Base-by-base conservation (phyloP, 2,888 invertebrate species). In the Aporophyla lueneburgensis region DNA sequence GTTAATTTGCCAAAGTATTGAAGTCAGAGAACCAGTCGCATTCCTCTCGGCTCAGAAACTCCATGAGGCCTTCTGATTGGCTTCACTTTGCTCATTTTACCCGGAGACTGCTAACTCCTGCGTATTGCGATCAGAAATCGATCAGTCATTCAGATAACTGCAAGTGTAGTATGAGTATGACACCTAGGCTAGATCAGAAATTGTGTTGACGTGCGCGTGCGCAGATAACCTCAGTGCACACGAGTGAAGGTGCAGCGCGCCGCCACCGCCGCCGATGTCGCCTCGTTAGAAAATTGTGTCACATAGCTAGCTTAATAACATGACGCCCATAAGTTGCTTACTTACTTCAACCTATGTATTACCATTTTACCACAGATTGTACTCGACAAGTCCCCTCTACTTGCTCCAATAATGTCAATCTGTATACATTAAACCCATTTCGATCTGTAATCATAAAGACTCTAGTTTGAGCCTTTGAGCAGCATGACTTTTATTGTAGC, bases 261-360 rank as follows among this genome's bases (percentile, higher is more conserved):
- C 63, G 67, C 79, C 71, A 40, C n/a, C 61, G 77, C 59, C 51
- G 65, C 69, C 71, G 66, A 56, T 76, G 63, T 72, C 75, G 72
- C 67, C 84, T 86, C 78, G 78, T 83, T 88, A 85, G 70, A 83
- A 86, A 89, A 88, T 88, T 86, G 88, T 89, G 89, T 87, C 89
- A 88, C 83, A 84, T 88, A 78, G 24, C 80, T 78, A 56, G 74
- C 81, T 76, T 87, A 84, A 83, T 82, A 81, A 83, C 80, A 81
- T 80, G 76, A 76, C 73, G 76, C 76, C 78, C 78, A 73, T 80
- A 73, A 54, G 56, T 75, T 53, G 78, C 75, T 68, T 78, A 33
- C 54, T n/a, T 21, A 66, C 70, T 56, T 59, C 33, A 58, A 74
- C 27, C 71, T 69, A 21, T 21, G 61, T 61, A 73, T 75, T 75